phyloP scores from a whole-genome alignment of 1,140 invertebrate genomes.

The Anthonomus grandis region DNA sequence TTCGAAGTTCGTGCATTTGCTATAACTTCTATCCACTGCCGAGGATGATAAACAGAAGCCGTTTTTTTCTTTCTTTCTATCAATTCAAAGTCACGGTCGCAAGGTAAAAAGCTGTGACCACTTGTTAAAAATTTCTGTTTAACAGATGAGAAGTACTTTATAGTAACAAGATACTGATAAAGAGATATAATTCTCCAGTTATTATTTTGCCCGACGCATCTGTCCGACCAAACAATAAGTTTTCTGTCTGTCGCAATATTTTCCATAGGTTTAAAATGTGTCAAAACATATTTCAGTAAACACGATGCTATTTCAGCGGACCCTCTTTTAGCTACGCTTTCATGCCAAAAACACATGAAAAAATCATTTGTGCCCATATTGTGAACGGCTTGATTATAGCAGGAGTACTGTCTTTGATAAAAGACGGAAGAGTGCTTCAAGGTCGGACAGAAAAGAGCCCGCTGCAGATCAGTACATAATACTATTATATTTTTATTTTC shows the following conservation, averaged over 20 bases:
- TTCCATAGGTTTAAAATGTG: constrained; percentile 1
- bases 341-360: constrained; percentile 17
- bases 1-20: not conserved
- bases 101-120: constrained; percentile 16
- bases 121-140: constrained; percentile 6
- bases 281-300: constrained; percentile 5
- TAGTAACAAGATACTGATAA: not conserved
- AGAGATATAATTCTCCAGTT: constrained; percentile 4
- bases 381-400: constrained; percentile 13
- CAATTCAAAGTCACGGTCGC: constrained; percentile 5
- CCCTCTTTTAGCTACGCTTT: constrained; percentile 13
- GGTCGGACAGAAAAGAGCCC: constrained; percentile 15
- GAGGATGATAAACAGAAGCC: not conserved
- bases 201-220: constrained; percentile 8
- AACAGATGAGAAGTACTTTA: constrained; percentile 1
- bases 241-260: constrained; percentile 2
- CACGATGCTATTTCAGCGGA: constrained; percentile 13
- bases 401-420: constrained; percentile 15
- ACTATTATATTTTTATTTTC: not conserved
- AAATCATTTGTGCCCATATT: not conserved
- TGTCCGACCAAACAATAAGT: constrained; percentile 18
- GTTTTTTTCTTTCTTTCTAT: constrained; percentile 4
- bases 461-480: constrained; percentile 14
- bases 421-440: constrained; percentile 8
- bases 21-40: constrained; percentile 1